phyloP scores from a whole-genome alignment of 2,113 vertebrate species.

The Cyrtonyx montezumae region DNA sequence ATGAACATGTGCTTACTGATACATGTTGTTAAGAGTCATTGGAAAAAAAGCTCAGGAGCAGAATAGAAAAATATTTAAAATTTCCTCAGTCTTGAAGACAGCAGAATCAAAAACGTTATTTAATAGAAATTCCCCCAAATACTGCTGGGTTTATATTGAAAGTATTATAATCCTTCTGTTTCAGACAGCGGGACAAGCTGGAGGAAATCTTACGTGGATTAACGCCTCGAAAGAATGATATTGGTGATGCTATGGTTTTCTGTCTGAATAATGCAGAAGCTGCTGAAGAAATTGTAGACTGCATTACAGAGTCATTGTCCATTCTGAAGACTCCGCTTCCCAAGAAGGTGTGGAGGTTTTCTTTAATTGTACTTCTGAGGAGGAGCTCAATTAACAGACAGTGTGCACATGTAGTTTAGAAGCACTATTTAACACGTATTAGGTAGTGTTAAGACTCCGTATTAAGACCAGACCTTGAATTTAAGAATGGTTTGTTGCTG shows the following conservation, averaged over 20 bases:
- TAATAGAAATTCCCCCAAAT: background rate
- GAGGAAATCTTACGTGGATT: conserved; percentile 94
- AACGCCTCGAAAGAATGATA: conserved; percentile 92
- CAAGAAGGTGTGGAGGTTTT: conserved; percentile 86
- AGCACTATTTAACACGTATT: background rate
- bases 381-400: background rate
- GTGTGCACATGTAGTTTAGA: background rate
- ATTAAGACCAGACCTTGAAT: background rate
- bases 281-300: conserved; percentile 98
- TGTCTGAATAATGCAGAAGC: conserved; percentile 96
- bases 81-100: background rate
- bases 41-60: background rate
- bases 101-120: background rate
- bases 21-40: background rate
- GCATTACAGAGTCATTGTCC: conserved; percentile 93
- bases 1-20: background rate
- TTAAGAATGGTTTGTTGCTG: background rate
- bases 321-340: conserved; percentile 99
- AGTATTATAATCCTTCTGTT: conserved; percentile 44
- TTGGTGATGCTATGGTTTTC: conserved; percentile 97
- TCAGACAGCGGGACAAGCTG: conserved; percentile 94
- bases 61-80: background rate
- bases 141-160: background rate
- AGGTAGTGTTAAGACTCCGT: background rate
- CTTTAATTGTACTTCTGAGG: background rate